A percentile compares a stretch with the other conserved stretches of the same genome.
Evolutionary conservation across 2,797 vertebrate species (phyloP).

Genomic region (Lacerta viridis): DNA sequence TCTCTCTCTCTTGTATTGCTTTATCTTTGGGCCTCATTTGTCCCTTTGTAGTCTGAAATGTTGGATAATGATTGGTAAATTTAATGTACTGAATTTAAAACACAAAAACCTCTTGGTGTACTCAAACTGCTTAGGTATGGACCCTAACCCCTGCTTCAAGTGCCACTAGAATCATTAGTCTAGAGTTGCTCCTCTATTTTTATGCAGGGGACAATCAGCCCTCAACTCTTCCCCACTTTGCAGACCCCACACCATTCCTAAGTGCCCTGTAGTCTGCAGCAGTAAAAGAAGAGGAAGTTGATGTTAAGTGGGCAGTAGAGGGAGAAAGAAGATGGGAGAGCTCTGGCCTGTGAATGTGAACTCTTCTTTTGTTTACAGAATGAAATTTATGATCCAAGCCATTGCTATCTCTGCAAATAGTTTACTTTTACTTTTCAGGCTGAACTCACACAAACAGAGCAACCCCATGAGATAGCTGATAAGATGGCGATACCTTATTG

Average conservation of each 20-base stretch:
- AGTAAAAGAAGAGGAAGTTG: background rate
- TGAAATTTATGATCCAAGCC: background rate
- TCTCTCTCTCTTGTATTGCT: background rate
- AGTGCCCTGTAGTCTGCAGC: background rate
- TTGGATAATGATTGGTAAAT: background rate
- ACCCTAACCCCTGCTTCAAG: background rate
- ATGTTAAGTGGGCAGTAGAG: background rate
- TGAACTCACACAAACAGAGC: slow-evolving; percentile 24
- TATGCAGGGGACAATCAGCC: background rate
- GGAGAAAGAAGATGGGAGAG: background rate
- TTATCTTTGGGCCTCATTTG: background rate
- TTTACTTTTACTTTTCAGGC: slow-evolving; percentile 31
- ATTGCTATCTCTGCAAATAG: background rate
- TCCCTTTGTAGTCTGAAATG: background rate
- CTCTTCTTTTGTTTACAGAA: background rate
- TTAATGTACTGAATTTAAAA: background rate
- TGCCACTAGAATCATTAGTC: too few species aligned
- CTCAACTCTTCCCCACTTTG: background rate
- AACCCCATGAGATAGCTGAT: slow-evolving; percentile 20
- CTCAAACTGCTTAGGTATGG: background rate
- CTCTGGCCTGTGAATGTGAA: background rate
- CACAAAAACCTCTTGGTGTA: background rate
- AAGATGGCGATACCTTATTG: slow-evolving; percentile 29
- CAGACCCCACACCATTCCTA: background rate
- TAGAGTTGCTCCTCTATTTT: background rate